Evolutionary conservation across 2,888 invertebrate species (phyloP), one percentile per base, ranked within the genome.

Genomic region (Trichogramma dendrolimi): DNA sequence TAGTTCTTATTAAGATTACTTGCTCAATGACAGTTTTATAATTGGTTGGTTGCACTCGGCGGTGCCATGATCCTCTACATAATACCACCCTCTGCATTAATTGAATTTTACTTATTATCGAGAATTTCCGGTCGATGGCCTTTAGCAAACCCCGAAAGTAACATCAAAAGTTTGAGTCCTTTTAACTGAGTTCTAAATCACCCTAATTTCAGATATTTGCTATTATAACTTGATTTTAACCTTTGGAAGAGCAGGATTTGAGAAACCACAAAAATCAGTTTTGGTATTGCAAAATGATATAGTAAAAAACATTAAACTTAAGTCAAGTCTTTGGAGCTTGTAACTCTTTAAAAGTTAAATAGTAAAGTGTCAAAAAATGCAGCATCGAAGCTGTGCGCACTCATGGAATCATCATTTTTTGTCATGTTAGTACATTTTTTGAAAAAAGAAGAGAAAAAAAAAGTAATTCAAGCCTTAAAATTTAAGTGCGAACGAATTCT

Each of bases 21-120:
- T 27, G 27, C 27, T 27, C 27, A 59, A n/a, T 54, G 62, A 61
- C 61, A 65, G 60, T 57, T 63, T 58, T 59, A 57, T 61, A 65
- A 65, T 65, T 63, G 63, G 54, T 63, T 63, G 40, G 47, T 42
- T 7, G 54, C 56, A 58, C 47, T 62, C 61, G 65, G 41, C 58
- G 55, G 65, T 66, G 58, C 61, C 64, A 53, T 61, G 60, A 67
- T 62, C 67, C 60, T 67, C 62, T 60, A 64, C 62, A 67, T 68
- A 67, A 69, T 70, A 71, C 66, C 69, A 69, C 69, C 65, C 65
- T 56, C 63, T 66, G 70, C 61, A 61, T 65, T 78, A 78, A 79
- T 79, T 78, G 78, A 77, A 78, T 75, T 71, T 73, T 73, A 71
- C 54, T 57, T 63, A 75, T 78, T 78, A 79, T 78, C 78, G 70